Evolutionary conservation across 2,113 vertebrate genomes (phyloP), one percentile per base, ranked within the genome.

Genomic region (Passer montanus): DNA sequence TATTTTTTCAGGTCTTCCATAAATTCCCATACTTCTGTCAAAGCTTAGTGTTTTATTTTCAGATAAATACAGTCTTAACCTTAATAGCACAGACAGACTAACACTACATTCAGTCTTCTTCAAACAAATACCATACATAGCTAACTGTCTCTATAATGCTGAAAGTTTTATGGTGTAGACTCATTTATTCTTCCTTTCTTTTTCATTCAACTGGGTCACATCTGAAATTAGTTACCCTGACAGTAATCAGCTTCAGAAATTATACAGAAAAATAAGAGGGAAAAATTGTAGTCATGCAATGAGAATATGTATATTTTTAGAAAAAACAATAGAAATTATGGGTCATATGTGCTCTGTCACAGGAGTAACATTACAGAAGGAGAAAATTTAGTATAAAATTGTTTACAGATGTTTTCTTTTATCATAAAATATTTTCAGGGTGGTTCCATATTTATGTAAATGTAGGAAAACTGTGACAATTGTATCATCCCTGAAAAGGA

Each of bases 191-290:
- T 62, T 81, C 43, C 23, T 37, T 58, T 84, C 69, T 55, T 88
- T 89, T 59, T 23, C 27, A 76, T 85, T 95, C 26, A 69, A 30
- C 27, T 93, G 63, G 75, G 77, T 69, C 90, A 63, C 93, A 69
- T 93, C 84, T 94, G 59, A 97, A 96, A 87, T 33, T 6, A 91
- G 53, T 56, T 67, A 68, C 39, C 39, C 50, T 93, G 47, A 95
- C 43, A 90, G 26, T 81, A 85, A 59, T 64, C 37, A 43, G 50
- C 44, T 82, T 94, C 73, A 93, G 81, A 95, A 91, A 78, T 66
- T 85, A 68, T 91, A 90, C 23, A 91, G 43, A 56, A 94, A 89
- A 94, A 95, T 47, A 69, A 44, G 2, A 6, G 53, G 46, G 31
- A 31, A 24, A 79, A 72, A 60, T 58, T 62, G 49, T 72, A 84